Base-by-base conservation (phyloP, 2,797 vertebrate species). In the Apodemus agrarius region DNA sequence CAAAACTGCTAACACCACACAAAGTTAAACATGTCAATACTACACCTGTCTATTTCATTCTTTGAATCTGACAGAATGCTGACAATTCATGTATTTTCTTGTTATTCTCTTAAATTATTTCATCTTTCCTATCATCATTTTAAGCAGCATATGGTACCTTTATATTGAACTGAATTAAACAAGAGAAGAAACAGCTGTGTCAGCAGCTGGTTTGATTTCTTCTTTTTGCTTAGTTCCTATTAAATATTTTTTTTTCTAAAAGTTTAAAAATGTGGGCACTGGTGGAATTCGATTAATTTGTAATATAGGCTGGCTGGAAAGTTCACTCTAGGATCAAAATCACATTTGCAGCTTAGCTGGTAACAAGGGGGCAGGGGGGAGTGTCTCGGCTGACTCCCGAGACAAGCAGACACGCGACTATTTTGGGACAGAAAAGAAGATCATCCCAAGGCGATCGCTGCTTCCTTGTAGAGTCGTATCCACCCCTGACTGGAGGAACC, bases 21-120 rank as follows among this genome's bases (percentile, higher is more conserved):
- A 99, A 99, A 99, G 99, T 99, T 98, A 99, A 99, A 99, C 98
- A 98, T 98, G 99, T 99, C 99, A 99, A 98, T 99, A 98, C 98
- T 98, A 98, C 98, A 99, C 98, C 99, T 99, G 98, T 98, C 99
- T 99, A 97, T 98, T 99, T 98, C 98, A 98, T 98, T 98, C 97
- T 98, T 98, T 98, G 96, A 98, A 98, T 98, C 99, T 99, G 99
- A 99, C 99, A 99, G 99, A 99, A 99, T 98, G 99, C 99, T 99
- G 99, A 99, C 99, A 99, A 99, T 99, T 99, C 99, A 99, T 98
- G 98, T 98, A 98, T 99, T 99, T 99, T 98, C 98, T 99, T 99
- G 98, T 98, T 98, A 99, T 99, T 99, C 98, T 98, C 98, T 98
- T 98, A 98, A 98, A 99, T 99, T 99, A 99, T 99, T 99, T 99